These are phyloP conservation scores for Magallana ariakensis DNA, from an alignment of 1,140 invertebrate species.

Conservation along the genomic window DNA sequence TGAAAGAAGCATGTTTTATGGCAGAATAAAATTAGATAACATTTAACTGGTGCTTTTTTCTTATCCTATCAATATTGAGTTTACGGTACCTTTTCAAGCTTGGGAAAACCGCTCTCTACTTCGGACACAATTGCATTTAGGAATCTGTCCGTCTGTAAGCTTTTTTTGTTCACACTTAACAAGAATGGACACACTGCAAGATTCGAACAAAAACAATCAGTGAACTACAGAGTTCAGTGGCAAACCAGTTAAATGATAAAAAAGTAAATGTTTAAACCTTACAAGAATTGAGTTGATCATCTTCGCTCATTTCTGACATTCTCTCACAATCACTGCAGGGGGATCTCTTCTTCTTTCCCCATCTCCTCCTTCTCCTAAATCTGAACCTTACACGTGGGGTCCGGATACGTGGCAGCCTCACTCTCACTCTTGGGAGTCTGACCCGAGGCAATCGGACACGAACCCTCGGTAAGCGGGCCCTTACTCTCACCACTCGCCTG, in stretches of 20 bases:
- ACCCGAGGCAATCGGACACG: no score
- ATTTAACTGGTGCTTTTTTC: no score
- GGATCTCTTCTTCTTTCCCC: background rate
- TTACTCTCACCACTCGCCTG: background rate
- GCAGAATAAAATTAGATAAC: no score
- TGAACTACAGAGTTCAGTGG: no score
- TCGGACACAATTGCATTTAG: background rate
- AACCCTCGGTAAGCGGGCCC: no score
- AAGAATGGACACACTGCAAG: background rate
- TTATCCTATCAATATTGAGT: no score
- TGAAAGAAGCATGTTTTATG: no score
- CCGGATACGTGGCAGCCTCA: no score
- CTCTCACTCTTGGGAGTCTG: no score
- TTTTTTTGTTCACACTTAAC: background rate
- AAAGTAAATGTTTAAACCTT: background rate
- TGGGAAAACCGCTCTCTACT: background rate
- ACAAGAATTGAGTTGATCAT: background rate
- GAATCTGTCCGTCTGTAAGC: background rate
- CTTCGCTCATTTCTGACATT: background rate
- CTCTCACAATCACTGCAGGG: background rate
- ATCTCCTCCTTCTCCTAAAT: background rate
- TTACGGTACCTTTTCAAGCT: background rate
- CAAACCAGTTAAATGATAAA: no score
- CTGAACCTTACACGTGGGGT: background rate
- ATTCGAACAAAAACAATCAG: no score